A percentile compares a stretch with the other conserved stretches of the same genome.
These are phyloP conservation scores for Phyllostomus hastatus DNA, from an alignment of 2,113 vertebrate species.

Conservation along the genomic window DNA sequence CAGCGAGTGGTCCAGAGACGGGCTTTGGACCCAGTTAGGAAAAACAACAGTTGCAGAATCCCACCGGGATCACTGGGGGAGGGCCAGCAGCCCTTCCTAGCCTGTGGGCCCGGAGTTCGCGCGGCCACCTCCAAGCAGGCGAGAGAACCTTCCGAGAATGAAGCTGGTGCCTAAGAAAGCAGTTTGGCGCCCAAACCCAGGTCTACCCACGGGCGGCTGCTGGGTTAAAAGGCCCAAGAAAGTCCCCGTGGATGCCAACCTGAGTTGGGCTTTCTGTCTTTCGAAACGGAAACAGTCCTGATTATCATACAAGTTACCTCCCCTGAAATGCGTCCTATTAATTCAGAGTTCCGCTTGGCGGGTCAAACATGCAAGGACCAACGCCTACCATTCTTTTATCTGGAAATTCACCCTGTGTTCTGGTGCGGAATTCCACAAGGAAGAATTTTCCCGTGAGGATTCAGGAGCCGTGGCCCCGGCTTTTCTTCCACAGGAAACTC, in stretches of 20 bases:
- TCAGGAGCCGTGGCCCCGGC: neutral
- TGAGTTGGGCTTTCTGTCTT: neutral
- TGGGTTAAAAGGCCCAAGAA: neutral
- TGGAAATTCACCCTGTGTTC: neutral
- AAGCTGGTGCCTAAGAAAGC: neutral
- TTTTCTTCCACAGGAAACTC: neutral
- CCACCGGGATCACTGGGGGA: neutral
- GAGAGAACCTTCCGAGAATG: neutral
- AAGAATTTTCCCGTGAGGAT: neutral
- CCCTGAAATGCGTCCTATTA: neutral
- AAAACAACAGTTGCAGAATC: neutral
- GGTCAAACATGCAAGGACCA: neutral
- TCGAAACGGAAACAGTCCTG: neutral
- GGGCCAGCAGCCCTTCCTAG: neutral
- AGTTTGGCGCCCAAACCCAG: neutral
- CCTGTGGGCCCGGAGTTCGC: neutral
- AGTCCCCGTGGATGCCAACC: no score
- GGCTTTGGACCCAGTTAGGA: neutral
- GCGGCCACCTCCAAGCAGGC: neutral
- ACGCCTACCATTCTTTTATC: neutral
- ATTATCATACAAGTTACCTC: neutral
- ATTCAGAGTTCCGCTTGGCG: neutral
- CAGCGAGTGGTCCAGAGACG: neutral
- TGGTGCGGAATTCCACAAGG: neutral
- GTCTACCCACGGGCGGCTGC: fast-evolving